These are phyloP conservation scores for Aurelia coerulea DNA, from an alignment of 30 jellyfish, hydroid and myxozoan genomes.

Conservation along the genomic window DNA sequence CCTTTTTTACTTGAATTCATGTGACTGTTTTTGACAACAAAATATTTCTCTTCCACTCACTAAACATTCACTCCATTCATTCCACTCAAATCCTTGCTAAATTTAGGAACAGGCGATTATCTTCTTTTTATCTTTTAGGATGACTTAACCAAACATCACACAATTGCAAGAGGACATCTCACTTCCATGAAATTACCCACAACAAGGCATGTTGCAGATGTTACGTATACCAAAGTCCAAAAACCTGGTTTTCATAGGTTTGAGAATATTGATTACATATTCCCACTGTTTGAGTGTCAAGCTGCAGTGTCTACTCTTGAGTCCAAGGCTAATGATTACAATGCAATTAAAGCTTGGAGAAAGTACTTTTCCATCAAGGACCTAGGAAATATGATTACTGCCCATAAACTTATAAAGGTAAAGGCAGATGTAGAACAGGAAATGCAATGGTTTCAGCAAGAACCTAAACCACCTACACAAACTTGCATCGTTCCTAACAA, in stretches of 20 bases:
- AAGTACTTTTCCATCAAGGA: not conserved
- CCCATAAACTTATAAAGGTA: conserved; percentile 1
- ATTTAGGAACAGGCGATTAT: no score
- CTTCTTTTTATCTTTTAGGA: no score
- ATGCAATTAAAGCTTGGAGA: conserved; percentile 4
- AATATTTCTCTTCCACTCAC: no score
- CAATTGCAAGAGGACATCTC: not conserved
- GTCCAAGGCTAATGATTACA: not conserved
- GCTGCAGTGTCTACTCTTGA: conserved; percentile 7
- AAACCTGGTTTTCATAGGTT: not conserved
- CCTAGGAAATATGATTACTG: conserved; percentile 1
- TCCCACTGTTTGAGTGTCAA: conserved; percentile 1
- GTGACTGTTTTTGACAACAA: no score
- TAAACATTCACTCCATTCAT: no score
- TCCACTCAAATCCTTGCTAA: no score
- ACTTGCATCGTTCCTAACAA: not conserved
- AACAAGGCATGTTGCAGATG: not conserved
- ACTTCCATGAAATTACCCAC: not conserved
- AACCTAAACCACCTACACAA: not conserved
- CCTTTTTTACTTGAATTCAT: no score
- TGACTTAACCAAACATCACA: no score
- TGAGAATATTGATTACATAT: not conserved
- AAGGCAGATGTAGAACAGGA: conserved; percentile 3
- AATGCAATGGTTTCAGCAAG: conserved; percentile 5
- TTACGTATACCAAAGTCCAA: not conserved